A percentile compares a stretch with the other conserved stretches of the same genome.
Conservation (phyloP, 2,888 invertebrate genomes). For the Pseudanteris insignis region DNA sequence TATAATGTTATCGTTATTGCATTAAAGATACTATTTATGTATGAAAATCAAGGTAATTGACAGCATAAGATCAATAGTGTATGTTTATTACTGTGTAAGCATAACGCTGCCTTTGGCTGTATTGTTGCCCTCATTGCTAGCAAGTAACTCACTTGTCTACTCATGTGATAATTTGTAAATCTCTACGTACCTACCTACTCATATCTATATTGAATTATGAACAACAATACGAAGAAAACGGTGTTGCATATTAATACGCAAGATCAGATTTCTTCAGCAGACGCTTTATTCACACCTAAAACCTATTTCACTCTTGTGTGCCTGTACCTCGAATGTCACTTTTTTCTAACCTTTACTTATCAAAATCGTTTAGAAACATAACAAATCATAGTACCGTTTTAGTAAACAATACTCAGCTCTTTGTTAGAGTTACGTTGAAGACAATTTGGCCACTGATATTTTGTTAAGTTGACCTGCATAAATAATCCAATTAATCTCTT, state of each 20-base stretch:
- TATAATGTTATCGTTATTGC: constrained; percentile 61
- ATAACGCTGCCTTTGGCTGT: constrained; percentile 65
- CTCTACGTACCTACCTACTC: constrained; percentile 60
- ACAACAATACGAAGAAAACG: constrained; percentile 40
- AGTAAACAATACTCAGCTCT: too few species aligned
- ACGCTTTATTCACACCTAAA: constrained; percentile 44
- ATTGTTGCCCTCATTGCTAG: constrained; percentile 63
- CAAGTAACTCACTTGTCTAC: constrained; percentile 63
- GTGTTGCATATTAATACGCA: constrained; percentile 21
- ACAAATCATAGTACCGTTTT: too few species aligned
- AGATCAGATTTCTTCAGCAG: constrained; percentile 38
- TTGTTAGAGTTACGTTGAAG: too few species aligned
- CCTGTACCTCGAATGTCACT: constrained; percentile 41
- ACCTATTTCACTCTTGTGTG: constrained; percentile 47
- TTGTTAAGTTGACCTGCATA: too few species aligned
- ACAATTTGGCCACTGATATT: too few species aligned
- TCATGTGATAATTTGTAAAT: constrained; percentile 65
- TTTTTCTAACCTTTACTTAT: too few species aligned
- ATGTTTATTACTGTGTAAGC: constrained; percentile 52
- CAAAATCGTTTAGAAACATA: too few species aligned
- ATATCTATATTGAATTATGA: constrained; percentile 44
- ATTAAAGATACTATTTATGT: constrained; percentile 63
- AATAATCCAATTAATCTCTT: too few species aligned
- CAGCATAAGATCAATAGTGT: constrained; percentile 49
- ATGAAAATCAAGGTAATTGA: constrained; percentile 49